These are phyloP conservation scores for Acanthosepion pharaonis DNA, from an alignment of 2,888 invertebrate species.

Conservation along the genomic window DNA sequence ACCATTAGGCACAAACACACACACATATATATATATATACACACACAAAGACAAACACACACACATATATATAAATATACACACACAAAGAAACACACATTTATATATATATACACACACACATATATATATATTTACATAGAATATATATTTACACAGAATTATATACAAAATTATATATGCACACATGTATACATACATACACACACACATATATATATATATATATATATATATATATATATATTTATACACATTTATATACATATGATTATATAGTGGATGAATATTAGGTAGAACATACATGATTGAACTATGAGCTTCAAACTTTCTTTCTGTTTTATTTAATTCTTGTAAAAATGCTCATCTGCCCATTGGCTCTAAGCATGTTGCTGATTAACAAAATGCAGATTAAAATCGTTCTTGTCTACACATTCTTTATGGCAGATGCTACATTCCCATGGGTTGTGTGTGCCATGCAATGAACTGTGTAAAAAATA, in stretches of 20 bases:
- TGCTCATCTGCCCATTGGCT: neutral
- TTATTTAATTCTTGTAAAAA: neutral
- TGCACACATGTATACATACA: no score
- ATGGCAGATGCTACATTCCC: constrained; percentile 69
- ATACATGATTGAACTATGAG: neutral
- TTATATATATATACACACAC: no score
- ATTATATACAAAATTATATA: no score
- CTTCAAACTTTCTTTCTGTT: neutral
- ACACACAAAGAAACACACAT: no score
- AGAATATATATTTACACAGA: no score
- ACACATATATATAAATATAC: no score
- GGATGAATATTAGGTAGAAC: neutral
- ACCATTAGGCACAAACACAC: no score
- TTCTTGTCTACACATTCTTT: constrained; percentile 67
- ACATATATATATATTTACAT: no score
- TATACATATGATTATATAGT: neutral
- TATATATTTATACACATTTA: neutral
- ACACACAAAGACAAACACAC: no score
- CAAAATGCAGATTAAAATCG: constrained; percentile 69
- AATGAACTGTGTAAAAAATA: constrained; percentile 68
- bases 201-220: no score
- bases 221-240: neutral
- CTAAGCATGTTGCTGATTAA: constrained; percentile 65
- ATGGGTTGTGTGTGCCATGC: constrained; percentile 65
- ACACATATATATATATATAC: no score